phyloP scores from a whole-genome alignment of 2,113 vertebrate species.

The Rhinoderma darwinii region DNA sequence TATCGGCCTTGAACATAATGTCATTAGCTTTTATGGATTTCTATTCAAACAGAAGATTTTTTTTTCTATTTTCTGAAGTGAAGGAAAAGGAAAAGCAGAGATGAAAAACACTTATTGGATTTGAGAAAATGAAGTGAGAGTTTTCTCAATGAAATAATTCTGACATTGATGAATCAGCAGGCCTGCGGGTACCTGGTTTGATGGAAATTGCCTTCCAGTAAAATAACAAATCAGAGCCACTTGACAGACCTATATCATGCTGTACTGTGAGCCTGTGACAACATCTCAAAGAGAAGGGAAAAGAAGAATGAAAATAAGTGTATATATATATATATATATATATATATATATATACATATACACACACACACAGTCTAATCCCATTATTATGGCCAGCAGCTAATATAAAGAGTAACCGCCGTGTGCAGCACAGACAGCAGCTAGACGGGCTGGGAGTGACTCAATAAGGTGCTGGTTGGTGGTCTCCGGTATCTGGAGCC shows the following conservation, averaged over 20 bases:
- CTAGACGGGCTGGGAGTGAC: no score
- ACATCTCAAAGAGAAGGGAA: neutral
- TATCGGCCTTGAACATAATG: neutral
- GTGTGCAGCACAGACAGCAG: no score
- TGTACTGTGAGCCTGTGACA: conserved; percentile 26
- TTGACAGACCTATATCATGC: conserved; percentile 48
- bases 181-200: conserved; percentile 37
- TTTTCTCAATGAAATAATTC: conserved; percentile 54
- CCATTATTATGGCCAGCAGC: no score
- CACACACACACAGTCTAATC: no score
- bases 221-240: conserved; percentile 51
- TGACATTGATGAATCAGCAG: conserved; percentile 49
- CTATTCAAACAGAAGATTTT: conserved; percentile 5
- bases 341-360: no score
- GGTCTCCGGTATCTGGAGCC: no score
- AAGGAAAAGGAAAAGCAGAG: neutral
- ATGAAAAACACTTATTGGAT: conserved; percentile 24
- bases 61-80: neutral
- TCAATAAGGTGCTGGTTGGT: no score
- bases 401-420: no score
- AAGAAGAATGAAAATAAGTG: neutral
- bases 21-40: conserved; percentile 15
- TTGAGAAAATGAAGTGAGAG: conserved; percentile 44
- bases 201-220: conserved; percentile 50
- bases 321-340: no score